phyloP scores from a whole-genome alignment of 2,888 invertebrate genomes.

The Eristalis pertinax region DNA sequence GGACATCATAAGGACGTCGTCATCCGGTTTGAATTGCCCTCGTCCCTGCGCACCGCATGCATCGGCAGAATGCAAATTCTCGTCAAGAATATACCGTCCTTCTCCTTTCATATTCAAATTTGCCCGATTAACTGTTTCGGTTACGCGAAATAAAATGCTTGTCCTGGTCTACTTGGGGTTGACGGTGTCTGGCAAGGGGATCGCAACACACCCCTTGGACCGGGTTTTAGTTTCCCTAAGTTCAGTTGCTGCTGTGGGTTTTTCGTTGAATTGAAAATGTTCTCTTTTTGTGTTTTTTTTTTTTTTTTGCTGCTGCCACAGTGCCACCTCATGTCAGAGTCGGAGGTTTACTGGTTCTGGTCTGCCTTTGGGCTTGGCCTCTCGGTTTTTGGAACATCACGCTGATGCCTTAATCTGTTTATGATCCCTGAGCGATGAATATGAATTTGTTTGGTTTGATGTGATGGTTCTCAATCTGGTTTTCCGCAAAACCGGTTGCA shows the following conservation, averaged over 20 bases:
- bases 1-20: background rate
- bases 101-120: slow-evolving; percentile 69
- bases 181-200: background rate
- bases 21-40: background rate
- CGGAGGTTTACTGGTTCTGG: slow-evolving; percentile 25
- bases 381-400: slow-evolving; percentile 43
- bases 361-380: slow-evolving; percentile 34
- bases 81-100: slow-evolving; percentile 43
- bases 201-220: background rate
- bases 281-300: background rate
- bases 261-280: background rate
- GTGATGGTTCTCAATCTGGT: slow-evolving; percentile 42
- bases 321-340: background rate
- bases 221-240: background rate
- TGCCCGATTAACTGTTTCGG: slow-evolving; percentile 71
- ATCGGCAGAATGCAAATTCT: background rate
- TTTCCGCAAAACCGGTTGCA: slow-evolving; percentile 37
- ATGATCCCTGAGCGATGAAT: slow-evolving; percentile 64
- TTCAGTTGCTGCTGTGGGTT: background rate
- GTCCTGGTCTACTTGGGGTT: background rate
- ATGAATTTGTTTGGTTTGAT: slow-evolving; percentile 62
- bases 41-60: background rate
- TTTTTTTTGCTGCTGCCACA: background rate
- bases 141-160: slow-evolving; percentile 48
- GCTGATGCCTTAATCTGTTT: slow-evolving; percentile 70